phyloP scores from a whole-genome alignment of 2,888 invertebrate species.

The Pristionchus arcanus region DNA sequence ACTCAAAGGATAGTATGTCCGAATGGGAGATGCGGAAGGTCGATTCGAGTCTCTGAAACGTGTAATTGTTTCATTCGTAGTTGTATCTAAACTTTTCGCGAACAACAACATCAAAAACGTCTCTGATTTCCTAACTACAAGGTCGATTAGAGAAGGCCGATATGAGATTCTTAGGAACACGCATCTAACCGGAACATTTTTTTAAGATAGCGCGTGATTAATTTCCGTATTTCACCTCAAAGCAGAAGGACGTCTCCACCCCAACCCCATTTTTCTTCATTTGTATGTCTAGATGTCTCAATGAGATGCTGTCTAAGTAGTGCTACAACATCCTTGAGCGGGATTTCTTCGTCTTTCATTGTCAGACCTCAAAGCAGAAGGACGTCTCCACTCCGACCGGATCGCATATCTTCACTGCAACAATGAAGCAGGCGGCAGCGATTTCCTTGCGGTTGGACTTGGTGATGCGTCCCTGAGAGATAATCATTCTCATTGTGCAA shows the following conservation, averaged over 20 bases:
- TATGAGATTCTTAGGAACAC: background rate
- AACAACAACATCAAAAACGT: background rate
- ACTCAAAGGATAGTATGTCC: slow-evolving; percentile 59
- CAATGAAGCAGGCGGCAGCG: slow-evolving; percentile 93
- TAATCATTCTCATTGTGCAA: too few relatives aligned
- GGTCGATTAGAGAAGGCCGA: background rate
- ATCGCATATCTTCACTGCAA: slow-evolving; percentile 97
- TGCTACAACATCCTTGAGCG: background rate
- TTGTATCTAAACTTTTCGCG: background rate
- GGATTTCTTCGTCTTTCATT: background rate
- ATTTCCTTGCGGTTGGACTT: slow-evolving; percentile 96
- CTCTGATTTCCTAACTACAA: background rate
- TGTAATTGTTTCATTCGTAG: background rate
- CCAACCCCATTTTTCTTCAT: too few relatives aligned
- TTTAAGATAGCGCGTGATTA: background rate
- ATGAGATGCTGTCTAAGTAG: too few relatives aligned
- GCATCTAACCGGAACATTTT: background rate
- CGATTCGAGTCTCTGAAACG: slow-evolving; percentile 32
- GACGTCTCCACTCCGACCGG: slow-evolving; percentile 92
- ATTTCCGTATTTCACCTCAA: background rate
- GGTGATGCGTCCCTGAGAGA: slow-evolving; percentile 86
- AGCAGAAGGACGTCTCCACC: too few relatives aligned
- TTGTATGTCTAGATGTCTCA: too few relatives aligned
- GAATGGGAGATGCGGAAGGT: slow-evolving; percentile 51
- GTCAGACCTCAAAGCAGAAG: slow-evolving; percentile 89